Conservation (phyloP, 53 echinoderm and acorn worm species). For the Arbacia lixula region DNA sequence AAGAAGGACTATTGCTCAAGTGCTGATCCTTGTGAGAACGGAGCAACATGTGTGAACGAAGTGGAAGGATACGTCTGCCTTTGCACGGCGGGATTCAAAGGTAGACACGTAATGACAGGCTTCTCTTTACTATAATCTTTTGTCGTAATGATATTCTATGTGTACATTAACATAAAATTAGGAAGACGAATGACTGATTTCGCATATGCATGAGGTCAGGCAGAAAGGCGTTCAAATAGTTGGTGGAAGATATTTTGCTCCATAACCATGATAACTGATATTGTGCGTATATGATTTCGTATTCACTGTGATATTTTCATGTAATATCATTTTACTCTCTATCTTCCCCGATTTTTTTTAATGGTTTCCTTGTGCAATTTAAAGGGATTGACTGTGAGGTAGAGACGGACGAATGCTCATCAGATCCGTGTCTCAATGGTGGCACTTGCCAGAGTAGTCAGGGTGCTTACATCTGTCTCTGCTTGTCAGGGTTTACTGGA, state of each 20-base stretch:
- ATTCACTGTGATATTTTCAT: background rate
- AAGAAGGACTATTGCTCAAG: slow-evolving; percentile 10
- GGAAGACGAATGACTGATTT: too few relatives aligned
- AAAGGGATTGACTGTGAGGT: slow-evolving; percentile 19
- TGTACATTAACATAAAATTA: background rate
- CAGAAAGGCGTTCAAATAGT: too few relatives aligned
- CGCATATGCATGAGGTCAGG: too few relatives aligned
- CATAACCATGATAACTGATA: too few relatives aligned
- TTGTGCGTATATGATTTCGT: too few relatives aligned
- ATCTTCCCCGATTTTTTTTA: too few relatives aligned
- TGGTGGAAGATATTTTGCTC: too few relatives aligned
- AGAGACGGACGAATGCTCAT: background rate
- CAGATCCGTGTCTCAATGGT: slow-evolving; percentile 18
- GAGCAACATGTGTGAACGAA: slow-evolving; percentile 18
- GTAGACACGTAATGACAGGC: too few relatives aligned
- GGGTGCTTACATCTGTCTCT: background rate
- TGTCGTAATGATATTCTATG: background rate
- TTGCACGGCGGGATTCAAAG: slow-evolving; percentile 19
- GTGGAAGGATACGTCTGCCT: slow-evolving; percentile 5
- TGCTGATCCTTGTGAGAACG: slow-evolving; percentile 23
- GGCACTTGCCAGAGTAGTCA: background rate
- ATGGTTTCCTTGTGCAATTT: too few relatives aligned
- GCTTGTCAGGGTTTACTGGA: slow-evolving; percentile 25
- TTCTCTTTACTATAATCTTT: background rate
- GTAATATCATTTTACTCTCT: too few relatives aligned